phyloP scores from a whole-genome alignment of 1,140 invertebrate species.

The Fopius arisanus region DNA sequence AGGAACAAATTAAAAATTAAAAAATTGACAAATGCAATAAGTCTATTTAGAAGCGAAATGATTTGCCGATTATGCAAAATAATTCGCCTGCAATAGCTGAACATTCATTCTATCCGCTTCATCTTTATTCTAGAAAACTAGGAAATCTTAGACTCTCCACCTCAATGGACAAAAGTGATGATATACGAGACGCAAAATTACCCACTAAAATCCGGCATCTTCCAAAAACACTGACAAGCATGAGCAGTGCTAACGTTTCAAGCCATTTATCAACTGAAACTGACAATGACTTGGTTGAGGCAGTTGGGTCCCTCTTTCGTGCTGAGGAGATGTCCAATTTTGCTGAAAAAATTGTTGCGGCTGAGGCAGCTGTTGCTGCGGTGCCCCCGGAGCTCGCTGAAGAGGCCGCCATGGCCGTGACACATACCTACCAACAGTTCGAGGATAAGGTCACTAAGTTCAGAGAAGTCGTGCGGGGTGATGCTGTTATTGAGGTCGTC shows the following conservation, averaged over 20 bases:
- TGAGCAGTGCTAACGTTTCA: constrained; percentile 48
- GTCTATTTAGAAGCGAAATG: no score
- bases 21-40: no score
- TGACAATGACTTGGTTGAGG: constrained; percentile 53
- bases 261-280: constrained; percentile 39
- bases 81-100: background rate
- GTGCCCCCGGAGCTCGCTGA: constrained; percentile 56
- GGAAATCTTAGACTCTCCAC: background rate
- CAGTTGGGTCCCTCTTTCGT: constrained; percentile 52
- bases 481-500: constrained; percentile 55
- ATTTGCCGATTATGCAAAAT: background rate
- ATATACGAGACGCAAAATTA: background rate
- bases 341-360: constrained; percentile 55
- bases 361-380: constrained; percentile 53
- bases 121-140: background rate
- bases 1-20: no score
- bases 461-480: constrained; percentile 46
- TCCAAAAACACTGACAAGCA: constrained; percentile 27
- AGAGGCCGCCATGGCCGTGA: constrained; percentile 55
- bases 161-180: background rate
- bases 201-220: background rate
- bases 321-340: constrained; percentile 55
- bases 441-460: constrained; percentile 45
- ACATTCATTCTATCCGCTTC: background rate
- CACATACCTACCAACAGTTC: constrained; percentile 45